These are phyloP conservation scores for Labeo calbasu DNA, from an alignment of 2,797 vertebrate species.

Conservation along the genomic window DNA sequence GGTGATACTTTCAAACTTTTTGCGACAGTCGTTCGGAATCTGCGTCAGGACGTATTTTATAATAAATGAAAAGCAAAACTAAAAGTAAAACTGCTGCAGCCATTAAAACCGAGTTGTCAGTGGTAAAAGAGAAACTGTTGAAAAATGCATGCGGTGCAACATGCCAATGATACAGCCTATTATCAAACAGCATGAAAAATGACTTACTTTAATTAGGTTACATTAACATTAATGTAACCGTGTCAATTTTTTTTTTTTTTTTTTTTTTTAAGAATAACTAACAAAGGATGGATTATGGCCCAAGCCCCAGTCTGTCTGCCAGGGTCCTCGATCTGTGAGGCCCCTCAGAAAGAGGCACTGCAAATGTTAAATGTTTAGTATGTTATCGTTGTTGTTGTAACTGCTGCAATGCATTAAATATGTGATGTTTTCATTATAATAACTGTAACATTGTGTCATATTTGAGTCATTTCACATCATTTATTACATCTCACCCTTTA, in stretches of 20 bases:
- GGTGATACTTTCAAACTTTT: neutral
- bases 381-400: neutral
- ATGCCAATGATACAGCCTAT: neutral
- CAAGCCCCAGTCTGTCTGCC: neutral
- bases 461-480: neutral
- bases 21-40: neutral
- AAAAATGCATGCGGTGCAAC: neutral
- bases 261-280: neutral
- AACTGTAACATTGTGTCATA: neutral
- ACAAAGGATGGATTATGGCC: neutral
- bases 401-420: neutral
- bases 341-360: neutral
- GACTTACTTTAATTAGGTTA: neutral
- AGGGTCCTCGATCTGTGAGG: neutral
- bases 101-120: neutral
- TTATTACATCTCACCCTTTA: neutral
- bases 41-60: neutral
- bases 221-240: neutral
- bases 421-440: neutral
- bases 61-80: neutral
- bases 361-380: neutral
- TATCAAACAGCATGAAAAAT: neutral
- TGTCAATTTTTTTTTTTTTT: neutral
- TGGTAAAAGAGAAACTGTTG: neutral
- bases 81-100: slow-evolving; percentile 13